Evolutionary conservation across 2,888 invertebrate species (phyloP), one percentile per base, ranked within the genome.

Genomic region (Ernsta delagoae): DNA sequence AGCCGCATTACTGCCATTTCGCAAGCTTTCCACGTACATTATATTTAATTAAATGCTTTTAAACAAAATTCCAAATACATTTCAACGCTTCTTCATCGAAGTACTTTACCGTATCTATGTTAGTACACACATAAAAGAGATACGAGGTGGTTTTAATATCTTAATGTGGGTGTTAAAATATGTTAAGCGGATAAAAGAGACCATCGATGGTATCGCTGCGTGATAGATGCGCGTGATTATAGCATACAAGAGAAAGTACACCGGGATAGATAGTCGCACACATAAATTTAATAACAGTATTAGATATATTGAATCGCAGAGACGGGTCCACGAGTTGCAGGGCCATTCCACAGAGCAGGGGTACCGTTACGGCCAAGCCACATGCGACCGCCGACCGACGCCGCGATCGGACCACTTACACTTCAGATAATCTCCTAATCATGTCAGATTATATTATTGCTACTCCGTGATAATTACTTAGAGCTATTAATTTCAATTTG

Each of bases 281-380:
- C 85, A 88, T 87, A 86, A 86, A 88, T 87, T 89, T 89, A 90
- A 89, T 90, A 89, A 90, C 89, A 89, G 87, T 89, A 89, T 88
- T 89, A 89, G 89, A 90, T 87, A 85, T 90, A 89, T 90, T 84
- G 85, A 84, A 86, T 88, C 86, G 86, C 88, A 83, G 84, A 88
- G 89, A 85, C 62, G 80, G 83, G 85, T 83, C 86, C 83, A 82
- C 84, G 81, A 82, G 83, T 76, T 84, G 85, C 85, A 89, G 90
- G 88, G 89, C 89, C 88, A 82, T 83, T 83, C 82, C 81, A 78
- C 81, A 83, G 81, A 82, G n/a, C n/a, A n/a, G n/a, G n/a, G n/a
- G n/a, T n/a, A n/a, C n/a, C n/a, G n/a, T n/a, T n/a, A n/a, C n/a
- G n/a, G n/a, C n/a, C n/a, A n/a, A n/a, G n/a, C n/a, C n/a, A n/a